phyloP scores from a whole-genome alignment of 2,113 vertebrate species.

The Chloropsis cyanopogon region DNA sequence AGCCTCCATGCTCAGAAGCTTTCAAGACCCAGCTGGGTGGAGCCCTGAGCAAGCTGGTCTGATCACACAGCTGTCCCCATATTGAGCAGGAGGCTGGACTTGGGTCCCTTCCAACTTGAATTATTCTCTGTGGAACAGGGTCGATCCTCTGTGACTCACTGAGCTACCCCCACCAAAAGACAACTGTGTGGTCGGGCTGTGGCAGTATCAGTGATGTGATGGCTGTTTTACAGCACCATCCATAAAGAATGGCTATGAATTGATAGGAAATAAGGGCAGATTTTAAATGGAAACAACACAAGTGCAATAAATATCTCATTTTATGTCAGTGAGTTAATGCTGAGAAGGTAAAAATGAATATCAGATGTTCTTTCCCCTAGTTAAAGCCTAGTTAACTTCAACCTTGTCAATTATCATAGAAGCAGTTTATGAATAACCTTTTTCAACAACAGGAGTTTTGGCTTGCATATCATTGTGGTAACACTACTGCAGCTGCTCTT shows the following conservation, averaged over 20 bases:
- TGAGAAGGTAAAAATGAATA: not conserved
- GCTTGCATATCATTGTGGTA: not conserved
- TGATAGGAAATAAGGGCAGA: not conserved
- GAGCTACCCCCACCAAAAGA: not conserved
- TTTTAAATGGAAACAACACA: not conserved
- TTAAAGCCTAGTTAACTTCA: not conserved
- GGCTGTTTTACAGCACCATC: not conserved
- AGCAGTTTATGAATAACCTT: not conserved
- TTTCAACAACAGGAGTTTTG: not conserved
- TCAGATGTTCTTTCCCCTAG: not conserved
- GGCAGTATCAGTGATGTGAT: not conserved
- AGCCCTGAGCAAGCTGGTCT: not conserved
- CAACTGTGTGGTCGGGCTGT: accelerated
- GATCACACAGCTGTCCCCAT: not conserved
- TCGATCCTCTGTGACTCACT: not conserved
- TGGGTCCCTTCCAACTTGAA: not conserved
- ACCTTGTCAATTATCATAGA: not conserved
- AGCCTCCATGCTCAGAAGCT: not conserved
- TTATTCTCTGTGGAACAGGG: not conserved
- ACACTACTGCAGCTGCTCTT: not conserved
- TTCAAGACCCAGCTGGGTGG: not conserved
- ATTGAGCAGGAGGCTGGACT: not conserved
- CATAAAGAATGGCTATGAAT: not conserved
- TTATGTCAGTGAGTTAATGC: not conserved
- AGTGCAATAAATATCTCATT: not conserved